phyloP scores from a whole-genome alignment of 2,113 vertebrate genomes.

The Caloenas nicobarica region DNA sequence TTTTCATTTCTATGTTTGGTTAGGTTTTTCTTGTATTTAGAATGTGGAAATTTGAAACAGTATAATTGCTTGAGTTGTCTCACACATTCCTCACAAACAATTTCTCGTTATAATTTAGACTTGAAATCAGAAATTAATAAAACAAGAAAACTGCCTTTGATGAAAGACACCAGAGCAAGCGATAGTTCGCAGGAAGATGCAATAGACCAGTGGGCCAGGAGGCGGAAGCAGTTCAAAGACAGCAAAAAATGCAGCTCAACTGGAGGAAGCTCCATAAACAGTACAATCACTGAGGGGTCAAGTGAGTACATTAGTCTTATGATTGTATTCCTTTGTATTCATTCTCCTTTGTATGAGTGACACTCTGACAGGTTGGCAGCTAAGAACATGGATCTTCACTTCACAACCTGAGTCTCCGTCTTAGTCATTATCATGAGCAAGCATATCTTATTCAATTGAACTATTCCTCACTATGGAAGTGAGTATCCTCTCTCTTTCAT shows the following conservation, averaged over 20 bases:
- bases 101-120: conserved; percentile 59
- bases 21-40: neutral
- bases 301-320: conserved; percentile 62
- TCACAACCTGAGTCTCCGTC: neutral
- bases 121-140: conserved; percentile 74
- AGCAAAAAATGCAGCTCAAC: conserved; percentile 83
- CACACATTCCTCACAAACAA: neutral
- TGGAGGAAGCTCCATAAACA: conserved; percentile 83
- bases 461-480: neutral
- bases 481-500: neutral
- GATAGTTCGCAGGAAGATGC: conserved; percentile 75
- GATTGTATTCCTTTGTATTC: neutral
- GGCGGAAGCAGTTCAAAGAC: conserved; percentile 85
- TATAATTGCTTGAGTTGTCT: neutral
- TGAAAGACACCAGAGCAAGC: conserved; percentile 67
- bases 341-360: neutral
- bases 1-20: neutral
- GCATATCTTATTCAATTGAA: neutral
- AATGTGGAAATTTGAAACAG: neutral
- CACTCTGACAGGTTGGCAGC: neutral
- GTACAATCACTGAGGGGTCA: conserved; percentile 86
- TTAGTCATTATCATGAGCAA: neutral
- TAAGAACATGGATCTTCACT: neutral
- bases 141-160: conserved; percentile 65
- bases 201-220: conserved; percentile 83